Evolutionary conservation across 2,113 vertebrate species (phyloP).

Genomic region (Semnornis frantzii): DNA sequence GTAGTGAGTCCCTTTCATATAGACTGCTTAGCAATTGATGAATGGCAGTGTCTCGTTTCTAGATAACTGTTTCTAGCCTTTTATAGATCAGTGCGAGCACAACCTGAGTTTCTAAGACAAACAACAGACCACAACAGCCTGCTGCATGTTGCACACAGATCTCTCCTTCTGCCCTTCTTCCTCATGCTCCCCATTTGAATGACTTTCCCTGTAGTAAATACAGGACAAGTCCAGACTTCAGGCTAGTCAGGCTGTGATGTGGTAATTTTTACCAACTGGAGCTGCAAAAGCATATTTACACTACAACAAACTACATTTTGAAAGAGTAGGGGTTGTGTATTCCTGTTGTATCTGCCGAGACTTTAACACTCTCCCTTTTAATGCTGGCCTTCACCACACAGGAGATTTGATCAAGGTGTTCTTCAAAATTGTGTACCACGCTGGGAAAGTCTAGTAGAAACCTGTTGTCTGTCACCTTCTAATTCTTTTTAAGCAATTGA

Average conservation of each 20-base stretch:
- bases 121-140: not conserved
- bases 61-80: not conserved
- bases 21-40: not conserved
- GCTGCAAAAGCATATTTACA: not conserved
- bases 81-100: not conserved
- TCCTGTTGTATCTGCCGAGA: not conserved
- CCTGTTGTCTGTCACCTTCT: constrained; percentile 68
- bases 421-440: constrained; percentile 49
- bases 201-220: not conserved
- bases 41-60: not conserved
- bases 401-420: constrained; percentile 63
- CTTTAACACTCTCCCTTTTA: not conserved
- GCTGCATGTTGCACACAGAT: not conserved
- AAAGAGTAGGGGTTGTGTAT: not conserved
- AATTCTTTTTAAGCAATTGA: constrained; percentile 72
- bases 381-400: not conserved
- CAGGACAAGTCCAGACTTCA: fast-evolving
- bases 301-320: not conserved
- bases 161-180: not conserved
- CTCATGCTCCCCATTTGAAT: fast-evolving
- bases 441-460: constrained; percentile 54
- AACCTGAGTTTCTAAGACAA: not conserved
- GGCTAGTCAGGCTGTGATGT: not conserved
- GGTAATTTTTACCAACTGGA: not conserved
- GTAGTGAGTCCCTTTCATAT: not conserved